A percentile compares a stretch with the other conserved stretches of the same genome.
phyloP scores from a whole-genome alignment of 2,797 vertebrate species.

The Enoplosus armatus region DNA sequence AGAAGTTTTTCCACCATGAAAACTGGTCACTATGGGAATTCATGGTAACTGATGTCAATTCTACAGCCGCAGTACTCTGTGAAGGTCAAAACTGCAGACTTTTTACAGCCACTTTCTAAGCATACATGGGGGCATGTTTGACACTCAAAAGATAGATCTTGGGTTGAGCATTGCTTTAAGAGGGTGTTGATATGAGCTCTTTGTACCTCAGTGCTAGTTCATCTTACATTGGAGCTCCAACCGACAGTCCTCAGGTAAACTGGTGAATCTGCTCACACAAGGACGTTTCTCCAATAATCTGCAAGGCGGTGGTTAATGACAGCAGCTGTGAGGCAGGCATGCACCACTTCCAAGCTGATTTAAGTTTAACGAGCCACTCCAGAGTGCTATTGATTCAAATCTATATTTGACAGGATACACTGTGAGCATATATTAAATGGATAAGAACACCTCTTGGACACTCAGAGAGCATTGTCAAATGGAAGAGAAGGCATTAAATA shows the following conservation, averaged over 20 bases:
- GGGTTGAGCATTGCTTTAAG: slow-evolving; percentile 33
- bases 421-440: slow-evolving; percentile 88
- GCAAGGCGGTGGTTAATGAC: slow-evolving; percentile 86
- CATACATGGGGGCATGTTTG: background rate
- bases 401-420: slow-evolving; percentile 90
- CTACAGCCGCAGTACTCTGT: background rate
- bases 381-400: slow-evolving; percentile 90
- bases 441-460: slow-evolving; percentile 85
- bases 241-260: slow-evolving; percentile 75
- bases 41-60: slow-evolving; percentile 28
- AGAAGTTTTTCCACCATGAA: slow-evolving; percentile 7
- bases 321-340: slow-evolving; percentile 88
- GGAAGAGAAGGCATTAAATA: slow-evolving; percentile 74
- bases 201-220: slow-evolving; percentile 45
- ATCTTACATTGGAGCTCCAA: slow-evolving; percentile 49
- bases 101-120: slow-evolving; percentile 17
- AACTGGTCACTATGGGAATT: slow-evolving; percentile 16
- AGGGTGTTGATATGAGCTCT: slow-evolving; percentile 32
- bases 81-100: slow-evolving; percentile 38
- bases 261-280: slow-evolving; percentile 80
- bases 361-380: slow-evolving; percentile 90
- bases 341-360: slow-evolving; percentile 89
- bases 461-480: slow-evolving; percentile 76
- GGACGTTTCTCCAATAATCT: slow-evolving; percentile 89
- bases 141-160: slow-evolving; percentile 5